phyloP scores from a whole-genome alignment of 2,113 vertebrate species.

The Sclerurus mexicanus region DNA sequence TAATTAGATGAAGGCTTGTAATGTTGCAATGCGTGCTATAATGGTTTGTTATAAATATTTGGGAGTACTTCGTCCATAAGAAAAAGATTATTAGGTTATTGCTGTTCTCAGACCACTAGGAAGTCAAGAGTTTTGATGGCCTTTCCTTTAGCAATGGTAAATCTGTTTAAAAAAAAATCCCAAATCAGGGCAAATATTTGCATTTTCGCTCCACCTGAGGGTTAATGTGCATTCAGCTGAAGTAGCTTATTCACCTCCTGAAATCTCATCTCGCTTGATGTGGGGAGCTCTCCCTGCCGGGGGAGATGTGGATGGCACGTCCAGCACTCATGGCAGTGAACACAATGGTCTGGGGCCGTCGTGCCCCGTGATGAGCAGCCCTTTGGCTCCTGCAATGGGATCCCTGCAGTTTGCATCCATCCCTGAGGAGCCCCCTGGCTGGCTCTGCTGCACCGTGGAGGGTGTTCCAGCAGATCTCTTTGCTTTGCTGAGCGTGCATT shows the following conservation, averaged over 20 bases:
- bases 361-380: background rate
- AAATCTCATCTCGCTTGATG: background rate
- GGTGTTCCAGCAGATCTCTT: background rate
- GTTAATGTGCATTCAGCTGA: constrained; percentile 21
- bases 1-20: constrained; percentile 49
- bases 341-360: background rate
- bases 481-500: background rate
- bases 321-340: background rate
- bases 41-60: constrained; percentile 33
- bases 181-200: background rate
- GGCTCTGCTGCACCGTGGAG: background rate
- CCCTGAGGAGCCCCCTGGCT: background rate
- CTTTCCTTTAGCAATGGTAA: background rate
- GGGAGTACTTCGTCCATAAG: background rate
- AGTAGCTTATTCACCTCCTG: constrained; percentile 11
- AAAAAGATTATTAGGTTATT: constrained; percentile 1
- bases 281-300: background rate
- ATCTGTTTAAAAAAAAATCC: background rate
- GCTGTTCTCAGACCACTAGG: background rate
- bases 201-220: background rate
- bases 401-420: background rate
- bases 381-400: background rate
- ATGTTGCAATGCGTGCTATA: background rate
- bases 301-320: background rate
- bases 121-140: background rate